These are phyloP conservation scores for Perognathus longimembris DNA, from an alignment of 2,113 vertebrate species.

Conservation along the genomic window DNA sequence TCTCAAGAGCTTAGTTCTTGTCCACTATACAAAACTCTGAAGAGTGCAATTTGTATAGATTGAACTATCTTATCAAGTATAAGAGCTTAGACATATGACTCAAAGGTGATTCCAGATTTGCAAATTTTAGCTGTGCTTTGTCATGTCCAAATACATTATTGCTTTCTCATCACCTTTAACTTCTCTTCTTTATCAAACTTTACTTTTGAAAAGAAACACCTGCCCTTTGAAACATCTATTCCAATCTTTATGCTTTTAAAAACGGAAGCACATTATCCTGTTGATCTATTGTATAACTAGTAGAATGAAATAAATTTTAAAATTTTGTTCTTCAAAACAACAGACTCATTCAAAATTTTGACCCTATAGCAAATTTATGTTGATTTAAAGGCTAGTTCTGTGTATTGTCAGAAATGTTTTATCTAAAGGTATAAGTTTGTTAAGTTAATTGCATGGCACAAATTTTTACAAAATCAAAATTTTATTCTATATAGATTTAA, in stretches of 20 bases:
- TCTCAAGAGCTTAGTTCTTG: conserved; percentile 17
- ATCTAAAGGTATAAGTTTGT: neutral
- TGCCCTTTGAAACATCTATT: conserved; percentile 26
- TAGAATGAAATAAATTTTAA: neutral
- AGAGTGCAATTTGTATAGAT: conserved; percentile 1
- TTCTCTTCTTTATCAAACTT: conserved; percentile 43
- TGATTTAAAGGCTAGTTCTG: neutral
- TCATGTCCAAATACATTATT: neutral
- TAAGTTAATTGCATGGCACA: neutral
- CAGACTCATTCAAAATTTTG: neutral
- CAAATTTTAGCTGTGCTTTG: neutral
- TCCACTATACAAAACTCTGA: neutral
- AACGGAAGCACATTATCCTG: neutral
- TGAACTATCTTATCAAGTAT: conserved; percentile 12
- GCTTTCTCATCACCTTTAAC: neutral
- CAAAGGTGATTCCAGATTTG: conserved; percentile 28
- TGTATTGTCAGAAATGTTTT: neutral
- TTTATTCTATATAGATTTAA: neutral
- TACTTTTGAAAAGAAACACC: conserved; percentile 46
- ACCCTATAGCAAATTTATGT: neutral
- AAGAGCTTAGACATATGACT: conserved; percentile 6
- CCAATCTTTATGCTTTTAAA: conserved; percentile 19
- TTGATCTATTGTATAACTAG: neutral
- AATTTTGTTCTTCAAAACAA: neutral
- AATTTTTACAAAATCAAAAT: neutral